Percentiles rank a stretch among this genome's conserved stretches.
phyloP scores from a whole-genome alignment of 2,797 vertebrate species.

The Muraenolepis orangiensis region DNA sequence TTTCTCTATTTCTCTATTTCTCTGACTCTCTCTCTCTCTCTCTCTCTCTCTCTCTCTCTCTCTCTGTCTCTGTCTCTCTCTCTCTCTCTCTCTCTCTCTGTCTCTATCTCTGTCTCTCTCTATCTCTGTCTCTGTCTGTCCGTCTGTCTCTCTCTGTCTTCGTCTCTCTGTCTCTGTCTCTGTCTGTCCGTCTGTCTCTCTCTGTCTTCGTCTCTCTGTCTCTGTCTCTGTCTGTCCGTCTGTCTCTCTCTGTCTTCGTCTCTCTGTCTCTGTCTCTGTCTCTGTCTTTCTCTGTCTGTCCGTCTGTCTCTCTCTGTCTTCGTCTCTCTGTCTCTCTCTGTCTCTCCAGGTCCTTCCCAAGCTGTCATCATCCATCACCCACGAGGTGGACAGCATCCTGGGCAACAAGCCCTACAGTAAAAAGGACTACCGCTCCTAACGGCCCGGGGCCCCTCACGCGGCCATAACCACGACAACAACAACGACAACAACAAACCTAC shows the following conservation, averaged over 20 bases:
- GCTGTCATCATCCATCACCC: conserved; percentile 92
- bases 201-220: conserved; percentile 95
- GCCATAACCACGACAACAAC: conserved; percentile 53
- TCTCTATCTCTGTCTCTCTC: neutral
- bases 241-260: neutral
- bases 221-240: too few relatives aligned
- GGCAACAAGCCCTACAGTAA: conserved; percentile 99
- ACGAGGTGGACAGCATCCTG: conserved; percentile 98
- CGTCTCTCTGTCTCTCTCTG: neutral
- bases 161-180: neutral
- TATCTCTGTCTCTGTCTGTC: too few relatives aligned
- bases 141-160: neutral
- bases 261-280: neutral
- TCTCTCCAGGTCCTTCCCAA: conserved; percentile 91
- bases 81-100: neutral
- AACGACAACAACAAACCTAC: neutral
- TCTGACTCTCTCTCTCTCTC: neutral
- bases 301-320: neutral
- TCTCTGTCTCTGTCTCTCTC: neutral
- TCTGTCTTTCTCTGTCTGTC: conserved; percentile 94
- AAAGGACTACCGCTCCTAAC: conserved; percentile 85
- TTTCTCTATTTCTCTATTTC: too few relatives aligned
- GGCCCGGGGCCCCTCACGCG: neutral
- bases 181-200: conserved; percentile 85
- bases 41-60: neutral